These are phyloP conservation scores for Thalpophila matura DNA, from an alignment of 2,888 invertebrate species.

Conservation along the genomic window DNA sequence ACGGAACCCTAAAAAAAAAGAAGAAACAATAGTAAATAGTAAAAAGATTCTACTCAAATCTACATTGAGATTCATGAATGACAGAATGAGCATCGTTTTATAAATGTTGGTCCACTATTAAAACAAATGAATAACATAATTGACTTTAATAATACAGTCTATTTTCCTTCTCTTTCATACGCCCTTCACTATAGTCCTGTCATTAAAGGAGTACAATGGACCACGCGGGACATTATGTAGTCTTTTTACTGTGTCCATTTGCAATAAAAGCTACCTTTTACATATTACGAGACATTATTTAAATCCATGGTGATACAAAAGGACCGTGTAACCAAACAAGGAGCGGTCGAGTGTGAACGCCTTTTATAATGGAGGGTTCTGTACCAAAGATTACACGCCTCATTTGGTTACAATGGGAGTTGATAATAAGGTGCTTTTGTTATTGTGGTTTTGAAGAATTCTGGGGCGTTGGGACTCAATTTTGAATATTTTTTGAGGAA, in stretches of 20 bases:
- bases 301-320: constrained; percentile 64
- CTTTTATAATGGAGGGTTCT: constrained; percentile 60
- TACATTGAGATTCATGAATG: no score
- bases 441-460: constrained; percentile 10
- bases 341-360: constrained; percentile 63
- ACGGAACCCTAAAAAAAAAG: no score
- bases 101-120: no score
- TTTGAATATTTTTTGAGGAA: background rate
- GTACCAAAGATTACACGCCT: constrained; percentile 65
- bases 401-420: constrained; percentile 55
- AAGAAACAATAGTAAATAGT: no score
- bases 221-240: constrained; percentile 26
- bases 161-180: background rate
- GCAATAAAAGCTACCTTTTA: constrained; percentile 62
- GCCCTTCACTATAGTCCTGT: constrained; percentile 1
- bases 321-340: constrained; percentile 59
- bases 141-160: constrained; percentile 1
- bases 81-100: no score
- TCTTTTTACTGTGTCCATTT: constrained; percentile 47
- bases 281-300: constrained; percentile 54
- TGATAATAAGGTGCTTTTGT: constrained; percentile 55
- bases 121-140: constrained; percentile 3
- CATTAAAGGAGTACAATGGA: constrained; percentile 43
- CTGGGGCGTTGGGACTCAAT: background rate
- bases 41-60: no score